Conservation (phyloP, 2,888 invertebrate species). For the Eulithis testata region DNA sequence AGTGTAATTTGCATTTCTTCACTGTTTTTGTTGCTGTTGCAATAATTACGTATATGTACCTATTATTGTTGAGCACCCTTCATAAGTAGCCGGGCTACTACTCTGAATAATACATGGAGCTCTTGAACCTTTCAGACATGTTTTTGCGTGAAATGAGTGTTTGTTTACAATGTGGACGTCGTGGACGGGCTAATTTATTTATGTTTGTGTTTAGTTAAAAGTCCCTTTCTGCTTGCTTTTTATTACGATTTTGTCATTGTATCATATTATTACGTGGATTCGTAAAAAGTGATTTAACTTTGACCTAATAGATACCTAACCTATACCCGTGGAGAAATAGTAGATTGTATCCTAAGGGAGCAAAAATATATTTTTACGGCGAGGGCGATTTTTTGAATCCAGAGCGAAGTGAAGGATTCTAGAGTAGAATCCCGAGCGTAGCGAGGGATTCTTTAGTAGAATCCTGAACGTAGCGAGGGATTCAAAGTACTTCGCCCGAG, state of each 20-base stretch:
- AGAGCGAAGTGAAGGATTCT: too few species aligned
- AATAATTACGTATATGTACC: not conserved
- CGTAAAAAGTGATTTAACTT: too few species aligned
- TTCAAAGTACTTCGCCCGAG: too few species aligned
- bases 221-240: constrained; percentile 3
- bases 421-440: too few species aligned
- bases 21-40: constrained; percentile 14
- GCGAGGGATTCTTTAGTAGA: too few species aligned
- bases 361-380: too few species aligned
- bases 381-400: too few species aligned
- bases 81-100: constrained; percentile 18
- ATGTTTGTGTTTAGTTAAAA: not conserved
- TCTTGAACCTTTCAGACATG: constrained; percentile 27
- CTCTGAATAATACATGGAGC: constrained; percentile 37
- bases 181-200: constrained; percentile 18
- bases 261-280: too few species aligned
- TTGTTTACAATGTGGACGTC: constrained; percentile 26
- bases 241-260: not conserved
- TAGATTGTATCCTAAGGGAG: too few species aligned
- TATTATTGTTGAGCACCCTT: constrained; percentile 19
- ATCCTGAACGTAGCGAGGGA: too few species aligned
- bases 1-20: not conserved
- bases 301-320: too few species aligned
- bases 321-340: too few species aligned
- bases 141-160: constrained; percentile 23